Base-by-base conservation (phyloP, 2,888 invertebrate genomes). In the Zele albiditarsus region DNA sequence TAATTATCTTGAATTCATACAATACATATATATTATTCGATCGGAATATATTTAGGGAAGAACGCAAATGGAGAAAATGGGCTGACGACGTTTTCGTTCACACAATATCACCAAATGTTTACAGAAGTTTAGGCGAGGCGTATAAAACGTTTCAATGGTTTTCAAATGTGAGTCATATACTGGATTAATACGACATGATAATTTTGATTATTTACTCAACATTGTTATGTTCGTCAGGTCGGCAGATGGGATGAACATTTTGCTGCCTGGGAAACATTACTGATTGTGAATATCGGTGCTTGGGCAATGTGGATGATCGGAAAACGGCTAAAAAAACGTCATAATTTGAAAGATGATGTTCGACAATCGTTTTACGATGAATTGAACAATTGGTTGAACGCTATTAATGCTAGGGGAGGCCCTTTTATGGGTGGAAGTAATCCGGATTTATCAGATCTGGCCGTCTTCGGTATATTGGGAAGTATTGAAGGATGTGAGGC, bases 11-110 rank as follows among this genome's bases (percentile, higher is more conserved):
- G 31, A 38, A 42, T 77, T 63, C 72, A 5, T 57, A 33, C 63
- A 57, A 62, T 31, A 49, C 68, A 49, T 3, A 33, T 31, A 67
- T 57, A 49, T 60, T 49, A 38, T 70, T 74, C 60, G 67, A 12
- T 5, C 12, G 63, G 3, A 31, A 42, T 63, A 77, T 76, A 27
- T 60, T 71, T 58, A 98, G 98, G 57, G 95, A 95, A 81, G 99
- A 99, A 89, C 92, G 97, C 46, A 94, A 96, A 85, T 99, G 99
- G 99, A 92, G 99, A 66, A 93, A 94, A 85, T 99, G 99, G 99
- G 95, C 95, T 0, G 99, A 99, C 88, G 92, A 93, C 67, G 94
- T 94, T 57, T 91, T 98, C 1, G 98, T 99, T 0, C 99, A 98
- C 87, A 94, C 94, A 0, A 91, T 99, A 46, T 98, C 99, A 0